Evolutionary conservation across 2,113 vertebrate species (phyloP).

Genomic region (Heteronetta atricapilla): DNA sequence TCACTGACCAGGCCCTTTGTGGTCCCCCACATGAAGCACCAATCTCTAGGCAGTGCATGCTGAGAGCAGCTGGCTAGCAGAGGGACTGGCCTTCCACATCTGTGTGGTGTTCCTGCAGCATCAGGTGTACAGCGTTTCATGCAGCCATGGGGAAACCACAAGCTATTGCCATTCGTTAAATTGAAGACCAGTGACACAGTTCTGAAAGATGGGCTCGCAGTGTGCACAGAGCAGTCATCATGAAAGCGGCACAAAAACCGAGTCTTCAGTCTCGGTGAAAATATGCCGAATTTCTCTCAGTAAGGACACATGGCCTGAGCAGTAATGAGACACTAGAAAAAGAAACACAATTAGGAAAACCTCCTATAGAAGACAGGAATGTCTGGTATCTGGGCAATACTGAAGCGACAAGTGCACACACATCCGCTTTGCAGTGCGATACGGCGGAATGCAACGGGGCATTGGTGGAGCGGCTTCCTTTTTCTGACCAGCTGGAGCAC

Average conservation of each 20-base stretch:
- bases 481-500: neutral
- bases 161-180: neutral
- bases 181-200: neutral
- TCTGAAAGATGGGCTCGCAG: neutral
- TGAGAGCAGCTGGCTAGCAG: neutral
- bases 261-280: neutral
- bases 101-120: neutral
- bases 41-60: neutral
- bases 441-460: neutral
- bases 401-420: neutral
- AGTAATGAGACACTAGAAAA: neutral
- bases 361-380: neutral
- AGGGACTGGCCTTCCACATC: neutral
- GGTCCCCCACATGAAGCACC: neutral
- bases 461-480: neutral
- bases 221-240: accelerated
- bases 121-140: neutral
- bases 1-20: neutral
- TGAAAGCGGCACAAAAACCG: neutral
- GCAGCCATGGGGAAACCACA: neutral
- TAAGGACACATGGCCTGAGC: neutral
- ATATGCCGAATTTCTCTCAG: neutral
- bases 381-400: neutral
- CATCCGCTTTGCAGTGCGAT: neutral
- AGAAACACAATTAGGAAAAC: neutral